Conservation (phyloP, 2,113 vertebrate genomes). For the Monarcha castaneiventris region DNA sequence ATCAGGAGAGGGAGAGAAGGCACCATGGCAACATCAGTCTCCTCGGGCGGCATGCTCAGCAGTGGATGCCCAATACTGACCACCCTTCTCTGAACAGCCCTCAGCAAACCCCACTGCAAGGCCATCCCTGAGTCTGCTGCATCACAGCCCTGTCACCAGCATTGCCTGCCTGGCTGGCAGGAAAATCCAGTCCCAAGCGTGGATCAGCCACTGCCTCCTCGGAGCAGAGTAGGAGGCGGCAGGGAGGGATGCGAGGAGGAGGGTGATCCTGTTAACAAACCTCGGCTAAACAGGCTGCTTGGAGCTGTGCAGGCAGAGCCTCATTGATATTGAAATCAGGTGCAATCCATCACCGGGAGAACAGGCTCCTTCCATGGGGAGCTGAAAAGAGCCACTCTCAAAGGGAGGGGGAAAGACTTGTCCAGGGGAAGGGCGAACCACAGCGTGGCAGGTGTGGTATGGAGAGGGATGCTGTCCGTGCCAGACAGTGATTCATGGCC, state of each 20-base stretch:
- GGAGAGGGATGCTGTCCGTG: conserved; percentile 32
- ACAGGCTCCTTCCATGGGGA: conserved; percentile 70
- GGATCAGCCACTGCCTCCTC: neutral
- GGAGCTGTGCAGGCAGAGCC: neutral
- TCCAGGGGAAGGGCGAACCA: conserved; percentile 70
- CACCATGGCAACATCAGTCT: conserved; percentile 57
- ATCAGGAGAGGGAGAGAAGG: neutral
- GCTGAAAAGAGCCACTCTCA: conserved; percentile 74
- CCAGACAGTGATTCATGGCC: conserved; percentile 41
- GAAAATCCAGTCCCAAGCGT: neutral
- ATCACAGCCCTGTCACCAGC: neutral
- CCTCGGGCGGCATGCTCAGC: neutral
- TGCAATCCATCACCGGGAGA: conserved; percentile 75
- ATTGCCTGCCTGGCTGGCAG: neutral
- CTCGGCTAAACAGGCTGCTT: conserved; percentile 48
- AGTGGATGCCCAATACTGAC: neutral
- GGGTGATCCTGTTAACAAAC: conserved; percentile 77
- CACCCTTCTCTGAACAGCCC: neutral
- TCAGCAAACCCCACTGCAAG: neutral
- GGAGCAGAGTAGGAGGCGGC: neutral
- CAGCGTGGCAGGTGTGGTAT: conserved; percentile 82
- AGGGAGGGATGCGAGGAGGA: conserved; percentile 27
- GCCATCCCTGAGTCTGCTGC: neutral
- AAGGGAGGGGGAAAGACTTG: conserved; percentile 67
- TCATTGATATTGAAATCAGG: conserved; percentile 85